These are phyloP conservation scores for Danaus plexippus DNA, from an alignment of 1,140 invertebrate species.

Conservation along the genomic window DNA sequence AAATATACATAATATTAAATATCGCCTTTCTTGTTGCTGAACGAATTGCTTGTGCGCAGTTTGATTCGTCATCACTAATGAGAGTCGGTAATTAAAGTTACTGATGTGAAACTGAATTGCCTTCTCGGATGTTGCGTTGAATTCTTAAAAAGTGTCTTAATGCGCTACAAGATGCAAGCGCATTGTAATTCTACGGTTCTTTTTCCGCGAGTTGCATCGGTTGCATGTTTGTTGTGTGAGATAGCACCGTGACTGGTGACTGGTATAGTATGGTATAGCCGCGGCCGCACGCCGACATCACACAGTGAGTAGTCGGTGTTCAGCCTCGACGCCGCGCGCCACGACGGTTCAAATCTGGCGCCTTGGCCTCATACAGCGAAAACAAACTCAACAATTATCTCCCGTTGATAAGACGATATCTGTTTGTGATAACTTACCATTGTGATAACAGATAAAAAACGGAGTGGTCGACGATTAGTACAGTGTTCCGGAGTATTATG, in stretches of 20 bases:
- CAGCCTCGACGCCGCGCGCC: constrained; percentile 41
- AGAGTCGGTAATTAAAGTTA: constrained; percentile 16
- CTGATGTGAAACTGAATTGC: constrained; percentile 15
- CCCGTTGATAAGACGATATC: constrained; percentile 59
- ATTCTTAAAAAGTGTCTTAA: constrained; percentile 15
- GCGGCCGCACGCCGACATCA: constrained; percentile 16
- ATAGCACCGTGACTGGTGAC: constrained; percentile 16
- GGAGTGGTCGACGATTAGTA: constrained; percentile 52
- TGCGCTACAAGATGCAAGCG: constrained; percentile 7
- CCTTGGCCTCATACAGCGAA: constrained; percentile 36
- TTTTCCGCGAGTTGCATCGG: constrained; percentile 6
- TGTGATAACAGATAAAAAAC: constrained; percentile 64
- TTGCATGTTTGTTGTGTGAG: constrained; percentile 5
- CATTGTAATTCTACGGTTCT: constrained; percentile 8
- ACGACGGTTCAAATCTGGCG: constrained; percentile 32
- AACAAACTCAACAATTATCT: constrained; percentile 64
- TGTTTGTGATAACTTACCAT: constrained; percentile 57
- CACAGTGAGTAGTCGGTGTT: constrained; percentile 35
- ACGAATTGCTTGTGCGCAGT: constrained; percentile 9
- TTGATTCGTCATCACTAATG: constrained; percentile 15
- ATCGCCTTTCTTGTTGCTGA: no score
- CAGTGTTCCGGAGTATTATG: constrained; percentile 53
- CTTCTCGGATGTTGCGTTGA: constrained; percentile 5
- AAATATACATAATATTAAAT: no score
- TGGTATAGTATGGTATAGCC: constrained; percentile 23